Evolutionary conservation across 2,888 invertebrate species (phyloP), one percentile per base, ranked within the genome.

Genomic region (Hydropsyche betteni): DNA sequence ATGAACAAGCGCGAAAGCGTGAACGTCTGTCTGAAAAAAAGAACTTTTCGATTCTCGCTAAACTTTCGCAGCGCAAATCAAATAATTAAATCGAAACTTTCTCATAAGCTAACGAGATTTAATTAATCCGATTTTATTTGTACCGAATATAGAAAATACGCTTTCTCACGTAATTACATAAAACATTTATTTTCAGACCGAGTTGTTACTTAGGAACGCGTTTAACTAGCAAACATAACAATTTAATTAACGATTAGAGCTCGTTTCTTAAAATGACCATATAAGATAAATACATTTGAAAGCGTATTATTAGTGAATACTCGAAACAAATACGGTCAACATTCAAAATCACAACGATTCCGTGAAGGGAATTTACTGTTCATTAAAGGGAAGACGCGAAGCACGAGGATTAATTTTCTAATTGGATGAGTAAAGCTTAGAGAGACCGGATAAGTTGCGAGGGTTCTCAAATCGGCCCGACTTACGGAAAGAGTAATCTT

Each of bases 341-440:
- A 44, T 44, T 44, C 44, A 10, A 8, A 44, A 4, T 44, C 1
- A 10, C 44, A 10, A 44, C 7, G 44, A 10, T 44, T 44, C 44
- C 44, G 44, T 10, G 44, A 36, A 64, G 36, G 64, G 64, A 64
- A 64, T 64, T 64, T 36, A 34, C 64, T 36, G 64, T 64, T 64
- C 64, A 64, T 64, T 64, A 64, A 44, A 64, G 64, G 64, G 36
- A 64, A 64, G 34, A 36, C 64, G 64, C 36, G 64, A 36, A 64
- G 36, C 36, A 36, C 58, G 36, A 64, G 64, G 64, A 64, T 64
- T 64, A 64, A 64, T 64, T 64, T 64, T 64, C 64, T 64, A 64
- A 64, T 64, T 64, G 64, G 64, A 64, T n/a, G 64, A 36, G 64
- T 64, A 36, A 44, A 64, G 36, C 64, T 64, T 36, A 58, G 58